Evolutionary conservation across 2,113 vertebrate species (phyloP), one percentile per base, ranked within the genome.

Genomic region (Phyllopteryx taeniolatus): DNA sequence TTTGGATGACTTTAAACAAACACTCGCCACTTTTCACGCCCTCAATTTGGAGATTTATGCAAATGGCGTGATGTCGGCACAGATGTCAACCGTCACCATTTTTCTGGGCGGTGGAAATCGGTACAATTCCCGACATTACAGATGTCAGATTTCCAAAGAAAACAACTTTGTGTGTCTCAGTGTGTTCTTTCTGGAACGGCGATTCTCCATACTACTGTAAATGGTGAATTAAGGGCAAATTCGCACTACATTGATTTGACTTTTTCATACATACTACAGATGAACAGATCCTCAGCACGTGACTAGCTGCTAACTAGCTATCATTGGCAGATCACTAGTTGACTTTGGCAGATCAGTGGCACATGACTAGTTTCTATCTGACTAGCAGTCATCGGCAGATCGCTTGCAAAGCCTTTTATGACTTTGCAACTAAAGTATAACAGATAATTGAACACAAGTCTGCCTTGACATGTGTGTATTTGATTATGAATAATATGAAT

Each of bases 1-100:
- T 95, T 94, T 90, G 92, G 92, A 94, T 93, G 94, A 94, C 95
- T 95, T 96, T 94, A 93, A 95, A 94, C 95, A 95, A 95, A 95
- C 94, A 92, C 89, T 78, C 86, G 86, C 91, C 88, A 77, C 86
- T 86, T 91, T 93, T 93, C 87, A 84, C 78, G 81, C 89, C 91
- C 93, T 94, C 93, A 92, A 91, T 94, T 94, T 92, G 88, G 91
- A 93, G 92, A 93, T 92, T 79, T 90, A 92, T 93, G 90, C 94
- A 95, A 90, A 96, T 95, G 13, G 13, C 0, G 11, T 15, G 10
- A 47, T 44, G 44, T 17, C 27, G 14, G 64, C 44, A 13, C 88
- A 69, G 86, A 80, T 91, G 89, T 61, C 84, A 88, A 86, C 84
- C 86, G 91, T 89, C 88, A 91, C 92, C 88, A 90, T 92, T 90